These are phyloP conservation scores for Leucophenga maculata DNA, from an alignment of 2,888 invertebrate genomes.

Conservation along the genomic window DNA sequence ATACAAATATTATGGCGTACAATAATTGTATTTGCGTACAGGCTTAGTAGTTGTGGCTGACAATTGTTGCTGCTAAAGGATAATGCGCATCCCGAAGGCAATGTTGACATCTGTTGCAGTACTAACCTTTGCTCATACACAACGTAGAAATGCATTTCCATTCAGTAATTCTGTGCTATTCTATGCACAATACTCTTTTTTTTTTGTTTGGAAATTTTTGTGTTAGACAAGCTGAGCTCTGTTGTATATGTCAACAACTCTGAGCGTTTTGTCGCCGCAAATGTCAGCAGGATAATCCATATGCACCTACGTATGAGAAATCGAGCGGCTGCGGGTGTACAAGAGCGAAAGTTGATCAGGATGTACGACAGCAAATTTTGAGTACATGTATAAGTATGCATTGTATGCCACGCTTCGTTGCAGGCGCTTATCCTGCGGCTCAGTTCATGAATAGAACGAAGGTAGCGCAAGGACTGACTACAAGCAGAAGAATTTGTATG, in stretches of 20 bases:
- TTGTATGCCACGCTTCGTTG: slow-evolving; percentile 21
- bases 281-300: slow-evolving; percentile 53
- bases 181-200: background rate
- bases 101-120: background rate
- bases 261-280: slow-evolving; percentile 30
- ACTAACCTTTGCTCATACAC: background rate
- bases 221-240: background rate
- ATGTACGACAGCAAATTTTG: background rate
- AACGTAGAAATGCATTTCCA: background rate
- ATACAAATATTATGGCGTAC: background rate
- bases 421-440: slow-evolving; percentile 22
- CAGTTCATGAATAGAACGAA: too few species aligned
- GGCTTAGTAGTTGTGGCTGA: background rate
- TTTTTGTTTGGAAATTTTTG: too few species aligned
- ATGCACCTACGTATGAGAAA: slow-evolving; percentile 43
- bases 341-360: slow-evolving; percentile 14
- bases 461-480: too few species aligned
- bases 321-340: slow-evolving; percentile 33
- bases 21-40: background rate
- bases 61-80: slow-evolving; percentile 2
- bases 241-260: slow-evolving; percentile 63
- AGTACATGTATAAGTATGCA: slow-evolving; percentile 13
- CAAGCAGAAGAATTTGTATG: slow-evolving; percentile 20
- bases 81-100: background rate
- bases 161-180: background rate